These are phyloP conservation scores for Triplophysa rosa DNA, from an alignment of 2,113 vertebrate genomes.

Conservation along the genomic window DNA sequence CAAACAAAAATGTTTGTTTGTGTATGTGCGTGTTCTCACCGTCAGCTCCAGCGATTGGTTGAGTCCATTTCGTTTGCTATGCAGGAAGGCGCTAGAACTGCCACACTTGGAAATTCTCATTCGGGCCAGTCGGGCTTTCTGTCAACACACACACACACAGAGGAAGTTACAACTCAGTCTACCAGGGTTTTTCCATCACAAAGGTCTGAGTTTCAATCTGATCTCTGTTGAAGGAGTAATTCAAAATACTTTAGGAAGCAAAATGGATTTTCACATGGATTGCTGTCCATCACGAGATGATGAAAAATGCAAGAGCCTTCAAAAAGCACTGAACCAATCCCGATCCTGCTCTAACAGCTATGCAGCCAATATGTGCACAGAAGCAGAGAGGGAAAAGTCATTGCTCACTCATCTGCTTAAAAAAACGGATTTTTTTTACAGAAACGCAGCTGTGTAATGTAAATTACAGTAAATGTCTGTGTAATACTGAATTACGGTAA, in stretches of 20 bases:
- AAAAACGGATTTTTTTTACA: neutral
- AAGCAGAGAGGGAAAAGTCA: neutral
- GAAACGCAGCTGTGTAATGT: conserved; percentile 30
- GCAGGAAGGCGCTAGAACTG: conserved; percentile 87
- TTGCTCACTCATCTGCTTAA: neutral
- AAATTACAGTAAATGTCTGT: conserved; percentile 30
- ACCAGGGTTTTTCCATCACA: conserved; percentile 32
- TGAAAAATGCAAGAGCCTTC: conserved; percentile 30
- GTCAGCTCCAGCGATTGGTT: conserved; percentile 92
- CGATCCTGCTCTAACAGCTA: neutral
- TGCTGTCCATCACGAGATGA: conserved; percentile 24
- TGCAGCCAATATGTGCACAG: neutral
- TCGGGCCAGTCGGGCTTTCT: conserved; percentile 95
- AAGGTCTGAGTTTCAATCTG: conserved; percentile 28
- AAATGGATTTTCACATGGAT: conserved; percentile 34
- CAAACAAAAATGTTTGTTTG: neutral
- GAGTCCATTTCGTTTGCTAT: conserved; percentile 96
- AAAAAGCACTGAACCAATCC: conserved; percentile 2
- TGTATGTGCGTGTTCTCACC: conserved; percentile 70
- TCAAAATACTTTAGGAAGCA: conserved; percentile 29
- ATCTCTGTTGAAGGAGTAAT: conserved; percentile 16
- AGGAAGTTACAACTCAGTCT: conserved; percentile 42
- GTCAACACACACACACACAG: conserved; percentile 55
- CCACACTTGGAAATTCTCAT: conserved; percentile 92
- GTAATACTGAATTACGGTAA: conserved; percentile 18